phyloP scores from a whole-genome alignment of 2,888 invertebrate genomes.

The Drosophila greeni region DNA sequence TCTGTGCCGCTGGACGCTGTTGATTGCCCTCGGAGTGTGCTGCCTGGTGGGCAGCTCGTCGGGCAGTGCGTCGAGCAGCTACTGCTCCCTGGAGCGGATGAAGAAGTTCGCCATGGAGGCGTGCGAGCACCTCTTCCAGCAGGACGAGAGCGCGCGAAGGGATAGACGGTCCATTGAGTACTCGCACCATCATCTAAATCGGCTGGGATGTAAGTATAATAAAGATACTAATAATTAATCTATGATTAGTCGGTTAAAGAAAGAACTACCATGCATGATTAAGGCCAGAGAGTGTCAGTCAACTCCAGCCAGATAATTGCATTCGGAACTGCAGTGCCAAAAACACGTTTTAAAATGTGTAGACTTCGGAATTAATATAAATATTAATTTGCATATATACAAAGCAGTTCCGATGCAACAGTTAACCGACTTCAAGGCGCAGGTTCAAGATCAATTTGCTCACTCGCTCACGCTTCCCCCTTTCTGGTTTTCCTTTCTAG shows the following conservation, averaged over 20 bases:
- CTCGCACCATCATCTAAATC: conserved; percentile 56
- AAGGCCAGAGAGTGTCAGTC: conserved; percentile 74
- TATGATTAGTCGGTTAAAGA: neutral
- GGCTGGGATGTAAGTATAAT: conserved; percentile 68
- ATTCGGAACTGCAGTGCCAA: conserved; percentile 54
- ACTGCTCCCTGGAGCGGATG: conserved; percentile 76
- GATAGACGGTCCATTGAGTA: conserved; percentile 68
- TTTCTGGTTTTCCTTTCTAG: conserved; percentile 60
- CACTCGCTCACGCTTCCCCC: conserved; percentile 24
- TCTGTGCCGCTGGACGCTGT: conserved; percentile 52
- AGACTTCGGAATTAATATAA: conserved; percentile 29
- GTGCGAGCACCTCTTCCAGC: conserved; percentile 74
- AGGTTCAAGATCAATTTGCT: conserved; percentile 59
- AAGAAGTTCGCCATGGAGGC: conserved; percentile 75
- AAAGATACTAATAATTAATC: neutral
- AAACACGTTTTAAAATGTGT: conserved; percentile 34
- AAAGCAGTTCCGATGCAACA: conserved; percentile 53
- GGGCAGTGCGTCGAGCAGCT: conserved; percentile 41
- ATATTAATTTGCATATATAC: conserved; percentile 35
- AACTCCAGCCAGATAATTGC: conserved; percentile 54
- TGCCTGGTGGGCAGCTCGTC: conserved; percentile 44
- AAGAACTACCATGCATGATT: conserved; percentile 35
- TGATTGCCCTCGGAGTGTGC: conserved; percentile 43
- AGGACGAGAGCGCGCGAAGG: conserved; percentile 64
- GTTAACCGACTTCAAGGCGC: conserved; percentile 64